Evolutionary conservation across 2,113 vertebrate species (phyloP).

Genomic region (Myrmophylax atrothorax): DNA sequence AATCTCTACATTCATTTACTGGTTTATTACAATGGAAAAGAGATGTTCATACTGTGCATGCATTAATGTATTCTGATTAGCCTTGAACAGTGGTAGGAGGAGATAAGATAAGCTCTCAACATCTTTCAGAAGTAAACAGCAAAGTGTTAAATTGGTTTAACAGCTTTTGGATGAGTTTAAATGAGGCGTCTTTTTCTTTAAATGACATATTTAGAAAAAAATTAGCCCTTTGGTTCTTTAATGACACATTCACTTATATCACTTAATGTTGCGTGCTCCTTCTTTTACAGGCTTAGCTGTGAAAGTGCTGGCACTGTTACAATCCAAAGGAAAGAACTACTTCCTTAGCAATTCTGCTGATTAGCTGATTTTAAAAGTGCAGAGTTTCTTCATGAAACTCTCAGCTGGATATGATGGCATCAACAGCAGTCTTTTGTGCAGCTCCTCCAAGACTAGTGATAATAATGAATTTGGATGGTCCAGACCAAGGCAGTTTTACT

Average conservation of each 20-base stretch:
- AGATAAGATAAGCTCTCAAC: conserved; percentile 29
- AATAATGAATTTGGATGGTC: neutral
- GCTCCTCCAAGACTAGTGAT: neutral
- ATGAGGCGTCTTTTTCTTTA: neutral
- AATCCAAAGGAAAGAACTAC: neutral
- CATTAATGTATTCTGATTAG: conserved; percentile 15
- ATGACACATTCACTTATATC: conserved; percentile 18
- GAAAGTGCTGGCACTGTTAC: neutral
- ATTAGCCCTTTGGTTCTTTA: neutral
- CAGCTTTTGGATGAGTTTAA: conserved; percentile 24
- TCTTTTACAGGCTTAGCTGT: neutral
- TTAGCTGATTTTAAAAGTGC: conserved; percentile 2
- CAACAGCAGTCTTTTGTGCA: neutral
- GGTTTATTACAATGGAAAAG: neutral
- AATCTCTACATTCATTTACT: neutral
- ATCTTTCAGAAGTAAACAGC: conserved; percentile 15
- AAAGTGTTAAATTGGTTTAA: conserved; percentile 44
- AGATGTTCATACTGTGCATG: neutral
- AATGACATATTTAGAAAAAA: conserved; percentile 16
- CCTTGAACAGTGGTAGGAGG: neutral
- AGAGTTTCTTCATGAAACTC: neutral
- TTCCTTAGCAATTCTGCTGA: neutral
- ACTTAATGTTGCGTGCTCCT: conserved; percentile 13
- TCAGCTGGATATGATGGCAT: fast-evolving
- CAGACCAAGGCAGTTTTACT: neutral